Evolutionary conservation across 2,797 vertebrate species (phyloP).

Genomic region (Cyclopterus lumpus): DNA sequence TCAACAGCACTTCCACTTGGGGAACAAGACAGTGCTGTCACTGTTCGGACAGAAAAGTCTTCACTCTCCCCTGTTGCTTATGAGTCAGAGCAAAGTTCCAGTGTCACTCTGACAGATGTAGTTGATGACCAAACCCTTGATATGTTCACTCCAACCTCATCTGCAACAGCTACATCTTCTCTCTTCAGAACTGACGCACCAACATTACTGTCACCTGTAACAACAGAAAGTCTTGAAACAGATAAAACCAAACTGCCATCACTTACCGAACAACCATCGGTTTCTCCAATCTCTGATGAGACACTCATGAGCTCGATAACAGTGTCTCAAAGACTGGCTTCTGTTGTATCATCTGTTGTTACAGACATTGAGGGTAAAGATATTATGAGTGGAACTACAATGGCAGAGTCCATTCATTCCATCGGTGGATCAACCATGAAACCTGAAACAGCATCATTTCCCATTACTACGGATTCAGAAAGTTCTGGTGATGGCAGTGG

Average conservation of each 20-base stretch:
- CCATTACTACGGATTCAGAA: background rate
- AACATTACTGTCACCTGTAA: background rate
- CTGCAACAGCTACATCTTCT: background rate
- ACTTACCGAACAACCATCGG: too few relatives aligned
- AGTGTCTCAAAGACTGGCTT: background rate
- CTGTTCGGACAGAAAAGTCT: conserved; percentile 4
- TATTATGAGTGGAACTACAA: background rate
- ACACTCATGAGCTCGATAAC: background rate
- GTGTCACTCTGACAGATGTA: background rate
- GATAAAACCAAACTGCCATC: too few relatives aligned
- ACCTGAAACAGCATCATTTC: background rate
- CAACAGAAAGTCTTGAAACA: background rate
- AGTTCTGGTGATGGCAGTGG: background rate
- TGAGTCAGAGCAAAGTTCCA: background rate
- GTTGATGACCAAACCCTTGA: background rate
- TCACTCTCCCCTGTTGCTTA: background rate
- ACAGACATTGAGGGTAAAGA: background rate
- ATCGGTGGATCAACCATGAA: background rate
- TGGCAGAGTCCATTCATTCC: background rate
- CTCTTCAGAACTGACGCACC: background rate
- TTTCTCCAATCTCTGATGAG: background rate
- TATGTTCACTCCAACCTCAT: background rate
- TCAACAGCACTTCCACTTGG: too few relatives aligned
- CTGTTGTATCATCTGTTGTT: background rate
- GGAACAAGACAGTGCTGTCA: background rate